Evolutionary conservation across 2,888 invertebrate species (phyloP), one percentile per base, ranked within the genome.

Genomic region (Catocala fraxini): DNA sequence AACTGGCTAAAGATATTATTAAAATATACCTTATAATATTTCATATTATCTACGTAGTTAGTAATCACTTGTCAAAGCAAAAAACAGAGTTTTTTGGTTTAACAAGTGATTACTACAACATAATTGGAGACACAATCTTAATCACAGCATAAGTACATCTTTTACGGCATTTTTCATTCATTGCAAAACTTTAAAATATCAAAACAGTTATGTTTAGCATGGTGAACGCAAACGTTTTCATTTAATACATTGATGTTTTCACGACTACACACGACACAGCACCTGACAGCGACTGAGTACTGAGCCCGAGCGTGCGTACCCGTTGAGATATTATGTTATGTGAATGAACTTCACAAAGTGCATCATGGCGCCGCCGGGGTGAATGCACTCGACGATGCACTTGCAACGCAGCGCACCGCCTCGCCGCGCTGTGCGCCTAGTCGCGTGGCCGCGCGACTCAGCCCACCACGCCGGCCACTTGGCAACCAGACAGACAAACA

Each of bases 401-500:
- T 71, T 71, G 81, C 65, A 71, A 56, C 66, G 68, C 73, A 5
- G 1, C 45, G n/a, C 75, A 87, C 65, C 81, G 75, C 84, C 71
- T 78, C 77, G 64, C 51, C 45, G 51, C 64, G 64, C 87, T 94
- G 92, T 51, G 70, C 80, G 85, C 94, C 94, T 93, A 86, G 92
- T 94, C 82, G 56, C 64, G 70, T 82, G 91, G 90, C 88, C 92
- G 89, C 88, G 81, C 77, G 72, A 57, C 77, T 77, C 79, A 85
- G 84, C 88, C 86, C 87, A 86, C 82, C 79, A 82, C 84, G 84
- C 87, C 78, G 89, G 83, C 90, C 92, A 92, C 92, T 92, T 93
- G 93, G 90, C 93, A 93, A 93, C 92, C 85, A 85, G 73, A 80
- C 83, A 79, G 68, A 81, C 86, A 75, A 80, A 83, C 83, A 83